Conservation (phyloP, 2,113 vertebrate genomes). For the Castor canadensis region DNA sequence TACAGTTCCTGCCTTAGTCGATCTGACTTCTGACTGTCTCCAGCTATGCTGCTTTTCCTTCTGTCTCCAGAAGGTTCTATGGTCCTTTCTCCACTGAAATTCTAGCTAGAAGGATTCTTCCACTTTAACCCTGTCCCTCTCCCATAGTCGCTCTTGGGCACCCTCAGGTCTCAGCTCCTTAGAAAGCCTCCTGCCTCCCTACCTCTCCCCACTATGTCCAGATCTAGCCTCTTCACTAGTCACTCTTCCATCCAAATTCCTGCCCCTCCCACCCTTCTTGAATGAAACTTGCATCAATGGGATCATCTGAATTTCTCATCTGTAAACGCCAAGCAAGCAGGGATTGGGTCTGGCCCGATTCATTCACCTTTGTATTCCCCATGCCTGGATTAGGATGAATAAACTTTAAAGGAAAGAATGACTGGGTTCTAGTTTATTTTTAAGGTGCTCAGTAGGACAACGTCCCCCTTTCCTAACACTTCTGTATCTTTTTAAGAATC, state of each 20-base stretch:
- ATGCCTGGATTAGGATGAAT: neutral
- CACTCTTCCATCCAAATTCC: neutral
- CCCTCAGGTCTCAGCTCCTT: neutral
- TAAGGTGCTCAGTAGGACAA: neutral
- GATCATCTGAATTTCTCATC: neutral
- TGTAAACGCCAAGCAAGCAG: neutral
- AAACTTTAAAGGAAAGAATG: neutral
- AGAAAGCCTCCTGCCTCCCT: neutral
- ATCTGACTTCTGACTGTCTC: neutral
- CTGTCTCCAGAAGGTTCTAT: neutral
- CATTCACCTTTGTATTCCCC: neutral
- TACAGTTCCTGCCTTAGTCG: neutral
- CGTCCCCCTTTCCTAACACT: neutral
- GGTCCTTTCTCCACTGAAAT: neutral
- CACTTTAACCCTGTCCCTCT: neutral
- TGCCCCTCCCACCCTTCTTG: neutral
- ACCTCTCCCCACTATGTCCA: fast-evolving
- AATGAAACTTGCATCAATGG: neutral
- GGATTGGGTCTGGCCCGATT: neutral
- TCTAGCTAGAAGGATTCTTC: neutral
- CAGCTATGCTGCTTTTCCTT: neutral
- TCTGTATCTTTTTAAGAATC: neutral
- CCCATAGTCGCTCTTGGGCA: neutral
- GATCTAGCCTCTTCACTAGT: neutral
- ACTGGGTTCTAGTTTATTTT: neutral